phyloP scores from a whole-genome alignment of 2,888 invertebrate species.

The Sylvicola cinctus region DNA sequence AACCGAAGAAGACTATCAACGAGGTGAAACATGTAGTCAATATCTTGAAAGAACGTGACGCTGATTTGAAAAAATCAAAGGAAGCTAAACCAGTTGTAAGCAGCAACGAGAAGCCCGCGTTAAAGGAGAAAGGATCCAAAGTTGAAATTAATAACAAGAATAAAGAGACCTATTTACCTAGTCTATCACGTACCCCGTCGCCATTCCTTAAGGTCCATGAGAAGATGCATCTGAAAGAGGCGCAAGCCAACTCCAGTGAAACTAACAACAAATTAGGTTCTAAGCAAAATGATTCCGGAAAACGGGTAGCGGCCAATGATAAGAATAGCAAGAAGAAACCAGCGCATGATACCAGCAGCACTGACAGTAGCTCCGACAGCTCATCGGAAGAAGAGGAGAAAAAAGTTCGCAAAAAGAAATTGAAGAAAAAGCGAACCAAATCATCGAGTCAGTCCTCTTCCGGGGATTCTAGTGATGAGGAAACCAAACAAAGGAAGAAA shows the following conservation, averaged over 20 bases:
- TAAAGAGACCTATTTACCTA: constrained; percentile 37
- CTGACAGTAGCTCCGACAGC: constrained; percentile 21
- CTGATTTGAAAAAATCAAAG: no score
- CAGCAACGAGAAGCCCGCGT: no score
- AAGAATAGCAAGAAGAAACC: no score
- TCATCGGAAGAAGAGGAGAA: constrained; percentile 28
- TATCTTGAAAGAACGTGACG: no score
- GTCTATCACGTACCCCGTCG: constrained; percentile 68
- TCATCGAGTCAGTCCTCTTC: constrained; percentile 18
- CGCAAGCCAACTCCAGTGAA: no score
- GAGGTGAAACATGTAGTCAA: no score
- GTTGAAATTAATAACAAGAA: constrained; percentile 4
- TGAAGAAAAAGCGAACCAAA: no score
- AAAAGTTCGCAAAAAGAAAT: constrained; percentile 25
- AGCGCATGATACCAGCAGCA: constrained; percentile 22
- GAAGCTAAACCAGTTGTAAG: not conserved
- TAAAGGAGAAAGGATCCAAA: no score
- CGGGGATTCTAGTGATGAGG: constrained; percentile 16
- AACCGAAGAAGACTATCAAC: no score
- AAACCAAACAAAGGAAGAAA: constrained; percentile 13
- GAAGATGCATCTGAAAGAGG: constrained; percentile 9
- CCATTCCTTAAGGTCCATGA: constrained; percentile 48
- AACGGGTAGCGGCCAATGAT: no score
- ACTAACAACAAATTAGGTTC: no score
- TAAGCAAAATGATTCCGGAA: no score